A percentile compares a stretch with the other conserved stretches of the same genome.
Conservation (phyloP, 2,888 invertebrate genomes). For the Lymantria dispar region DNA sequence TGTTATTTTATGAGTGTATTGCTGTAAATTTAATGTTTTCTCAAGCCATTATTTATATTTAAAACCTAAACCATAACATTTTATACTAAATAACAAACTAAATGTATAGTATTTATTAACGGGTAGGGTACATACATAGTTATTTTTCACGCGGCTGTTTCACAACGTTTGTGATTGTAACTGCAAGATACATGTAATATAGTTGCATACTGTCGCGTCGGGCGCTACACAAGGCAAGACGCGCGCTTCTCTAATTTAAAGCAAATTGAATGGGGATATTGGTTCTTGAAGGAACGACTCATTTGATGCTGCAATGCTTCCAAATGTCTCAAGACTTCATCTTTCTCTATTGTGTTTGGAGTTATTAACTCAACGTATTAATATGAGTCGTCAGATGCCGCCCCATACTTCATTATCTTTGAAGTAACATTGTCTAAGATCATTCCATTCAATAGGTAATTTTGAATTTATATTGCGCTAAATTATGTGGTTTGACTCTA, state of each 20-base stretch:
- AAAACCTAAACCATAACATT: no score
- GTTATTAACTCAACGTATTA: slow-evolving; percentile 49
- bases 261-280: slow-evolving; percentile 76
- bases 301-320: slow-evolving; percentile 75
- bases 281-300: slow-evolving; percentile 69
- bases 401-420: slow-evolving; percentile 34
- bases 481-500: no score
- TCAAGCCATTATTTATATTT: no score
- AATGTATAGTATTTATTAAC: no score
- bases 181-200: slow-evolving; percentile 39
- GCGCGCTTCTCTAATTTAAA: slow-evolving; percentile 66
- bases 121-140: no score
- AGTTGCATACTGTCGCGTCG: slow-evolving; percentile 44
- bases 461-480: neutral
- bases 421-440: neutral
- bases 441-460: neutral
- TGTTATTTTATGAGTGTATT: no score
- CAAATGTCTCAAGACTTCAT: slow-evolving; percentile 63
- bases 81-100: no score
- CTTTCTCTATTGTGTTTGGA: slow-evolving; percentile 53
- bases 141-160: slow-evolving; percentile 27
- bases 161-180: slow-evolving; percentile 54
- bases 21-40: no score
- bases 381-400: slow-evolving; percentile 34
- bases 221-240: slow-evolving; percentile 31